Evolutionary conservation across 2,888 invertebrate genomes (phyloP).

Genomic region (Rhamphomyia laevipes): DNA sequence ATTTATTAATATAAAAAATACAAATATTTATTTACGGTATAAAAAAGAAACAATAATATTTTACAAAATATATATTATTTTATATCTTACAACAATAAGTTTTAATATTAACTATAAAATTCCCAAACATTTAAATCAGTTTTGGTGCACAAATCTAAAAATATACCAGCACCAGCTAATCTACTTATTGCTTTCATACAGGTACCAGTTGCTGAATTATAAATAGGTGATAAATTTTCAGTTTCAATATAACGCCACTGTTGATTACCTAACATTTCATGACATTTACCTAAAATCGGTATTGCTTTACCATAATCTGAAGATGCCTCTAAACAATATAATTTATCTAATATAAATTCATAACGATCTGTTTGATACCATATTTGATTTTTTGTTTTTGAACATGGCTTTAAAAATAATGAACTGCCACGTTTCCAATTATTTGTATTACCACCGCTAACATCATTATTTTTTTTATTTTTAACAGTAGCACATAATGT

Average conservation of each 20-base stretch:
- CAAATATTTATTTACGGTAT: too few relatives aligned
- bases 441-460: not conserved
- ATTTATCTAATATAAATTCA: conserved; percentile 72
- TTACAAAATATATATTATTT: too few relatives aligned
- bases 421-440: conserved; percentile 56
- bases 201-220: conserved; percentile 77
- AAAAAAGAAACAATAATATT: too few relatives aligned
- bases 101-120: not conserved
- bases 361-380: conserved; percentile 70
- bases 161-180: conserved; percentile 39
- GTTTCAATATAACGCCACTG: conserved; percentile 77
- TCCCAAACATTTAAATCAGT: conserved; percentile 23
- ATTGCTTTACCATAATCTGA: conserved; percentile 39
- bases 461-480: conserved; percentile 43
- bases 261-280: conserved; percentile 82
- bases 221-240: conserved; percentile 65
- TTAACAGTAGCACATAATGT: conserved; percentile 68
- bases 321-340: conserved; percentile 73
- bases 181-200: conserved; percentile 52
- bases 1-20: too few relatives aligned
- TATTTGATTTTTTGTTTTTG: conserved; percentile 52
- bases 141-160: conserved; percentile 51
- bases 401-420: conserved; percentile 58
- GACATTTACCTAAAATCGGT: conserved; percentile 79
- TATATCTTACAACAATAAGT: too few relatives aligned